phyloP scores from a whole-genome alignment of 2,113 vertebrate species.

The Gallinago paraguaiae region DNA sequence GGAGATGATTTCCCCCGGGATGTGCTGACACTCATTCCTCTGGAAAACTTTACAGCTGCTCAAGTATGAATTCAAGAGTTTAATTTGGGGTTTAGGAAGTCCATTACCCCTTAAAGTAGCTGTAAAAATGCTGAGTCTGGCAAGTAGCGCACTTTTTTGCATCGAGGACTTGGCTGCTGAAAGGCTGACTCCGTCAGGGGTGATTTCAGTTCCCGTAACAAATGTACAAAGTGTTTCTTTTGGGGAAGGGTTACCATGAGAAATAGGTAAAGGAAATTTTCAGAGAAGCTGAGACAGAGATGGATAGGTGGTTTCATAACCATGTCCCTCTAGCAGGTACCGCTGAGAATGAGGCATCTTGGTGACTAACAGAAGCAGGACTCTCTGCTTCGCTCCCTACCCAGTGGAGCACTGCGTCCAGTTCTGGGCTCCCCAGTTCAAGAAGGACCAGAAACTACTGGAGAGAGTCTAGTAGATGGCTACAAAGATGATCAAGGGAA shows the following conservation, averaged over 20 bases:
- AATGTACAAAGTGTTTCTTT: not conserved
- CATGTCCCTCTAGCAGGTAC: not conserved
- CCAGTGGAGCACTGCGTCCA: not conserved
- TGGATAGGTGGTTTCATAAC: not conserved
- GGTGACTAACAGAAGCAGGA: not conserved
- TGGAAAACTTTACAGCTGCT: not conserved
- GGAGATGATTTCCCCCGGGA: not conserved
- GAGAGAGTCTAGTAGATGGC: not conserved
- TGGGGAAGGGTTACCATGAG: not conserved
- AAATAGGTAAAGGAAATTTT: not conserved
- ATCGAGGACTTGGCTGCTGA: not conserved
- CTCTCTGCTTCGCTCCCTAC: not conserved
- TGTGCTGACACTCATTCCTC: not conserved
- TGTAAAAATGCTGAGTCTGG: not conserved
- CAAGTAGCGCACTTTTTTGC: not conserved
- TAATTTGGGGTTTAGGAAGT: not conserved
- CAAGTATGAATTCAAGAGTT: not conserved
- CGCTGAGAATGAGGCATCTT: not conserved
- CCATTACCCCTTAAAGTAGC: not conserved
- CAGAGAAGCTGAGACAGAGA: not conserved
- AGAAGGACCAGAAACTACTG: not conserved
- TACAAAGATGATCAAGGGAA: not conserved
- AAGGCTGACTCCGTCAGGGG: not conserved
- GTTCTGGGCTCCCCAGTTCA: not conserved
- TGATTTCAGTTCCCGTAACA: not conserved